These are phyloP conservation scores for Eugnorisma glareosa DNA, from an alignment of 2,888 invertebrate species.

Conservation along the genomic window DNA sequence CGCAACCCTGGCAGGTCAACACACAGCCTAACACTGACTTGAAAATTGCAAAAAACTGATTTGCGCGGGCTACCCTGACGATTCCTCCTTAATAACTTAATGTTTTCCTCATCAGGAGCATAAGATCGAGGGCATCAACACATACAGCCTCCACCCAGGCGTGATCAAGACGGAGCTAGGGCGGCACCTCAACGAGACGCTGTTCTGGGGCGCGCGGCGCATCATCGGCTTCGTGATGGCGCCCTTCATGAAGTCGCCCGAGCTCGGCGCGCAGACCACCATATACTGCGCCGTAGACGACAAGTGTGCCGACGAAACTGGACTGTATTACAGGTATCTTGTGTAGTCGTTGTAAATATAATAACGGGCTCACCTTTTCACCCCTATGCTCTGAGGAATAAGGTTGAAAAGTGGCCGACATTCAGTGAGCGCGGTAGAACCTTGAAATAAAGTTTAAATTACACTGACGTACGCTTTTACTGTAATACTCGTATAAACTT, in stretches of 20 bases:
- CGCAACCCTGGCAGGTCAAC: too few species aligned
- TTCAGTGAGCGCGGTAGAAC: too few species aligned
- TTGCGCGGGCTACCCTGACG: too few species aligned
- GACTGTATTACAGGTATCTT: constrained; percentile 90
- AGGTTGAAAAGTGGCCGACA: too few species aligned
- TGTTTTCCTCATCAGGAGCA: constrained; percentile 73
- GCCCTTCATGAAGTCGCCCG: constrained; percentile 90
- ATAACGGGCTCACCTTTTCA: neutral
- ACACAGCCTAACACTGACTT: too few species aligned
- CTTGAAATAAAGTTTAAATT: neutral
- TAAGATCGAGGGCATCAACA: constrained; percentile 90
- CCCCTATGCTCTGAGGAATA: too few species aligned
- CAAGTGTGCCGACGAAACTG: constrained; percentile 91
- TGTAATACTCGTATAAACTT: too few species aligned
- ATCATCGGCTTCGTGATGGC: constrained; percentile 78
- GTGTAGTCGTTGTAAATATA: neutral
- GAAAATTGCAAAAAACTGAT: too few species aligned
- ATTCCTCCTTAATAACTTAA: neutral
- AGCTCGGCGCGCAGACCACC: constrained; percentile 94
- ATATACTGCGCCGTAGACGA: constrained; percentile 93
- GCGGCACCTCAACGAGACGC: constrained; percentile 90
- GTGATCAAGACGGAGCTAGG: constrained; percentile 94
- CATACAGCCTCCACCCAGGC: constrained; percentile 94
- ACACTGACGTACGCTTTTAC: neutral
- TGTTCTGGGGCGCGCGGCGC: constrained; percentile 87